A percentile compares a stretch with the other conserved stretches of the same genome.
These are phyloP conservation scores for Napeogenes sylphis DNA, from an alignment of 2,888 invertebrate genomes.

Conservation along the genomic window DNA sequence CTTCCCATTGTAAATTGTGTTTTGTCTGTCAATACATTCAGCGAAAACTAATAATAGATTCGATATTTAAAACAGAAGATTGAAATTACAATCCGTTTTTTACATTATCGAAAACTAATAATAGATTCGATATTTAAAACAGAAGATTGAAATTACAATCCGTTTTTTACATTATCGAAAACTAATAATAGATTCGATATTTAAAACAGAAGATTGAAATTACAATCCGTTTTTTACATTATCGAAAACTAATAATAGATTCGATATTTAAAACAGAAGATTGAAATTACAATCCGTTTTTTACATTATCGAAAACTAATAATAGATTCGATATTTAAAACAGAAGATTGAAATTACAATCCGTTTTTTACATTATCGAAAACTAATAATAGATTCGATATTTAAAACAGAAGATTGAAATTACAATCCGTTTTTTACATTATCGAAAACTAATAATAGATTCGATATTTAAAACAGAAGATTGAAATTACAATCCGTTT, in stretches of 20 bases:
- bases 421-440: constrained; percentile 1
- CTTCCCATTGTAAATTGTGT: constrained; percentile 94
- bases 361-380: background rate
- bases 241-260: no score
- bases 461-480: no score
- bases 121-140: no score
- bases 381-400: no score
- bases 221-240: constrained; percentile 1
- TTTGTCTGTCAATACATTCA: constrained; percentile 74
- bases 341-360: background rate
- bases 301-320: no score
- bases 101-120: background rate
- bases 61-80: no score
- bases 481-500: background rate
- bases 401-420: no score
- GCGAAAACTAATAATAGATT: background rate
- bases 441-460: no score
- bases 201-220: no score
- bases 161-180: background rate
- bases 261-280: no score
- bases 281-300: background rate
- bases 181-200: no score
- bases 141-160: background rate
- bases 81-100: constrained; percentile 2
- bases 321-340: no score